Conservation (phyloP, 2,113 vertebrate species). For the Kryptolebias marmoratus region DNA sequence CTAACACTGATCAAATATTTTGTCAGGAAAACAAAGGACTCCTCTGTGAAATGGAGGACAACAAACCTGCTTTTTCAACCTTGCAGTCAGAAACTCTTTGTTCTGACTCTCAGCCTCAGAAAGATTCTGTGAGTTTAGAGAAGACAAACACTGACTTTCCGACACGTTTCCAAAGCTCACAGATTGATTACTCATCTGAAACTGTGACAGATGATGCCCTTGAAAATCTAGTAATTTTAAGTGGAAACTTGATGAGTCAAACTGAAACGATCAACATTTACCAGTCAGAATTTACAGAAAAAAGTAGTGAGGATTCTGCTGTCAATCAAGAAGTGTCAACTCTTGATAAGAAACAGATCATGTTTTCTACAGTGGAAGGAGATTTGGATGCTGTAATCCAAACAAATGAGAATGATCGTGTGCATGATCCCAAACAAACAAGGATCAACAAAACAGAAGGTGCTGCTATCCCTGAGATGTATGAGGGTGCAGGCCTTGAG, state of each 20-base stretch:
- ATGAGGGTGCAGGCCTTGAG: neutral
- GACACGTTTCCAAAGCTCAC: neutral
- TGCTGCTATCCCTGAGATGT: neutral
- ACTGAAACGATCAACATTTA: no score
- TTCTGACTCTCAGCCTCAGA: conserved; percentile 1
- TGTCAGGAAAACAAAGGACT: neutral
- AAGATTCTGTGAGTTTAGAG: neutral
- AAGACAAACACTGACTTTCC: neutral
- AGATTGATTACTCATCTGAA: no score
- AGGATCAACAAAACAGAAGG: neutral
- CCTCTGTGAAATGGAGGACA: neutral
- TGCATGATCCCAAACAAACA: neutral
- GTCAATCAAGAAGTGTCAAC: no score
- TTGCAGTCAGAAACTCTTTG: conserved; percentile 7
- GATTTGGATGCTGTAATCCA: neutral
- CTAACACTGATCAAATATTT: neutral
- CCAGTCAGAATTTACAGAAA: no score
- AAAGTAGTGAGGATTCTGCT: no score
- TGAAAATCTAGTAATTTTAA: conserved; percentile 10
- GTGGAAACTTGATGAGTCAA: no score
- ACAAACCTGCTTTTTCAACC: neutral
- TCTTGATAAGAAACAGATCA: neutral
- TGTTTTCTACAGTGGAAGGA: neutral
- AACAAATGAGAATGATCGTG: neutral
- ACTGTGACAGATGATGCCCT: no score